Conservation (phyloP, 2,797 vertebrate genomes). For the Adelosebastes latens region DNA sequence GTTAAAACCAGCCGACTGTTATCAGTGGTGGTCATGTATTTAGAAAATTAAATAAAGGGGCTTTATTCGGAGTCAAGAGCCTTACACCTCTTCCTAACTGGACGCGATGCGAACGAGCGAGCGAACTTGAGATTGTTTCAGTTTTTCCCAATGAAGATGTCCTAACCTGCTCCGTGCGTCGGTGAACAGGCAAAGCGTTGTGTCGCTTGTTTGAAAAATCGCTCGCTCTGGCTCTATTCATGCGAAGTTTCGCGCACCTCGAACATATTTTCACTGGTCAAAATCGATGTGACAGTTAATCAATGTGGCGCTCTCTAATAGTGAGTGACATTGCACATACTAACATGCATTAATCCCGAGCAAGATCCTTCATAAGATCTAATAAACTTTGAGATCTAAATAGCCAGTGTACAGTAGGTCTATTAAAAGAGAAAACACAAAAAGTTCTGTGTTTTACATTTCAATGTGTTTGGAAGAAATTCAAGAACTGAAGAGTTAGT, state of each 20-base stretch:
- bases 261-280: too few species aligned
- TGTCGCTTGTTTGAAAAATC: too few species aligned
- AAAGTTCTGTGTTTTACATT: background rate
- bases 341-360: background rate
- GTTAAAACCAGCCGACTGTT: background rate
- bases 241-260: too few species aligned
- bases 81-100: too few species aligned
- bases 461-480: background rate
- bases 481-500: background rate
- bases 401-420: background rate
- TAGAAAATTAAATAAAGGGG: background rate
- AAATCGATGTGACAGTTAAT: too few species aligned
- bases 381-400: background rate
- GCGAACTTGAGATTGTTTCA: too few species aligned
- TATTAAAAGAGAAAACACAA: background rate
- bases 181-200: too few species aligned
- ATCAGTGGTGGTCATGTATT: background rate
- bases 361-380: background rate
- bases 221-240: too few species aligned
- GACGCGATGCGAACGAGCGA: rapidly evolving
- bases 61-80: background rate
- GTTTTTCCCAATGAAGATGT: too few species aligned
- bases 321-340: rapidly evolving
- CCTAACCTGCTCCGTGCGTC: too few species aligned
- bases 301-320: too few species aligned